Conservation (phyloP, 2,888 invertebrate genomes). For the Abscondita cerata region DNA sequence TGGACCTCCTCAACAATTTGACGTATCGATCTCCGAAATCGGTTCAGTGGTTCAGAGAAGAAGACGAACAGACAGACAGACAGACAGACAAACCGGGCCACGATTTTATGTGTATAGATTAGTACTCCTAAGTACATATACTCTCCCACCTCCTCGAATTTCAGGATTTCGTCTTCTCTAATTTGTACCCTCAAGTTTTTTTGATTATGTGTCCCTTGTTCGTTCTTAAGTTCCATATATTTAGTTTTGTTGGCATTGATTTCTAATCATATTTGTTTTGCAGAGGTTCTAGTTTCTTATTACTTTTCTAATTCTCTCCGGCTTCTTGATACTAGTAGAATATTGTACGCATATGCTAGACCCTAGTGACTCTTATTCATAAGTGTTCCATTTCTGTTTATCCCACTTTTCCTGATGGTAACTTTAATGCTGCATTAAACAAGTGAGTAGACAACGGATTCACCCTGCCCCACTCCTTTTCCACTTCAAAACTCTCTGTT, state of each 20-base stretch:
- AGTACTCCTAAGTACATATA: background rate
- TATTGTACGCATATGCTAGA: background rate
- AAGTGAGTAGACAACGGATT: background rate
- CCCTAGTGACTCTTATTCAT: background rate
- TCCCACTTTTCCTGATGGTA: constrained; percentile 4
- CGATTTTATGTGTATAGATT: no score
- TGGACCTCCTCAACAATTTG: no score
- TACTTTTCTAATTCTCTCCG: constrained; percentile 6
- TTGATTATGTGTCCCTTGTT: background rate
- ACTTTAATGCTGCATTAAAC: background rate
- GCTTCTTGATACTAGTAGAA: background rate
- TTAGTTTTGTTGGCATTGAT: background rate
- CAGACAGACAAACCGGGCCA: no score
- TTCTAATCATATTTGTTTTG: constrained; percentile 2
- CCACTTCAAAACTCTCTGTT: background rate
- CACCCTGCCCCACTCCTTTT: background rate
- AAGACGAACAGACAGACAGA: no score
- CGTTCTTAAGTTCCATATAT: no score
- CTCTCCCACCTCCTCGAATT: constrained; percentile 1
- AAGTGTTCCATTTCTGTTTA: constrained; percentile 7
- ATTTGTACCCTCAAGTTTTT: constrained; percentile 2
- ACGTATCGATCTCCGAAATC: no score
- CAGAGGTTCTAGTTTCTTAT: background rate
- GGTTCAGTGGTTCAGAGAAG: no score
- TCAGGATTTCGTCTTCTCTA: background rate